Percentiles rank a stretch among this genome's conserved stretches.
phyloP scores from a whole-genome alignment of 2,888 invertebrate genomes.

The Frankliniella fusca region DNA sequence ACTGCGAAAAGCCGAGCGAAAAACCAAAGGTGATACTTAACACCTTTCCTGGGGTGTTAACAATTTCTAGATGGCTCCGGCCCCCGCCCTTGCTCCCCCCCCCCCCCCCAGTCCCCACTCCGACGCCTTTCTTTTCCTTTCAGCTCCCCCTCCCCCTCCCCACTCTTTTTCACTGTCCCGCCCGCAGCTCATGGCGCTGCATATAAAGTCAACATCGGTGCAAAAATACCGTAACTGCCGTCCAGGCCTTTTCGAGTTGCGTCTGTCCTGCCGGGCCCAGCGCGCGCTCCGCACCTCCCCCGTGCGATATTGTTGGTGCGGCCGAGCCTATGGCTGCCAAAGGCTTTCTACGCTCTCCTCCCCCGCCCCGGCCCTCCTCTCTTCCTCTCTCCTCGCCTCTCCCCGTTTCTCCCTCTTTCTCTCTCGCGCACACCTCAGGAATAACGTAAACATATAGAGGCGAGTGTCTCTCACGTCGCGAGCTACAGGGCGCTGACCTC shows the following conservation, averaged over 20 bases:
- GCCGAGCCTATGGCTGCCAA: background rate
- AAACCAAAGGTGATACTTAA: too few species aligned
- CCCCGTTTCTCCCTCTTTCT: background rate
- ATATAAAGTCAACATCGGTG: background rate
- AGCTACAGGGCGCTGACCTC: background rate
- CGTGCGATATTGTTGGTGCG: background rate
- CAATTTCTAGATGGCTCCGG: too few species aligned
- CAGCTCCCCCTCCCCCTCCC: background rate
- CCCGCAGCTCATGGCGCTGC: background rate
- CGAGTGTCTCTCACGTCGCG: background rate
- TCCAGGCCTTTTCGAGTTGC: too few species aligned
- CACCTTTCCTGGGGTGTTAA: too few species aligned
- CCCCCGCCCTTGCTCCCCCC: too few species aligned
- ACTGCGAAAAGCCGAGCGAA: too few species aligned
- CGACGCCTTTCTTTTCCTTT: background rate
- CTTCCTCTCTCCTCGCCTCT: slow-evolving; percentile 1
- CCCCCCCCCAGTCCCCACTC: too few species aligned
- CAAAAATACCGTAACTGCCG: background rate
- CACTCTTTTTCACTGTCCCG: too few species aligned
- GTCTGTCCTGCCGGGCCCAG: too few species aligned
- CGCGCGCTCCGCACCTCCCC: too few species aligned
- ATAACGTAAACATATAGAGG: background rate
- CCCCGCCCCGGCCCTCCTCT: background rate
- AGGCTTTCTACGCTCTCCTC: background rate
- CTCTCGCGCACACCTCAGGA: background rate